Base-by-base conservation (phyloP, 2,888 invertebrate genomes). In the Himalopsyche kuldschensis region DNA sequence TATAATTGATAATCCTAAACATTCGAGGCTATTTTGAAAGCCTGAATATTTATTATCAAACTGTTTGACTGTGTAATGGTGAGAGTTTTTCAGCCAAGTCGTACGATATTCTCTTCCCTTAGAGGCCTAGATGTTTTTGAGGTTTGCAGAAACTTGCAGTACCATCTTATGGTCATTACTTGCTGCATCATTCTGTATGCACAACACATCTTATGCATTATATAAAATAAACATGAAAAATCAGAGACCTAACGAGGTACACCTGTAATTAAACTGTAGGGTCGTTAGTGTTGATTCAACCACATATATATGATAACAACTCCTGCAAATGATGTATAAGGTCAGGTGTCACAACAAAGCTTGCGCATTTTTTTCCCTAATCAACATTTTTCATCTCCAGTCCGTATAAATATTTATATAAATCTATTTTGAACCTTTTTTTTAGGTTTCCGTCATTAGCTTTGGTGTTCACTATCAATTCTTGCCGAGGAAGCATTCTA, bases 101-200 rank as follows among this genome's bases (percentile, higher is more conserved):
- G 17, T 35, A 35, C 35, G 69, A 69, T 24, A 27, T 69, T 31
- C 24, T 55, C 10, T 55, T 69, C 27, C 30, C 24, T 6, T 20
- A 35, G 17, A 41, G 30, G 15, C 24, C 17, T 20, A 35, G 17
- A 41, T 30, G 15, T 24, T 80, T 27, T 46, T 55, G 55, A 20
- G 63, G 17, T 46, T 32, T 8, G 20, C 32, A 48, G 76, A 48
- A 24, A 31, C 48, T 75, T 81, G 81, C 27, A 76, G 76, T 20
- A 30, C 76, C 32, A 32, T 79, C 76, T 76, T n/a, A 32, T 46
- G 81, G 76, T 81, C 81, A 76, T 48, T 47, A 48, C 81, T 35
- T 20, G 75, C 81, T 20, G 76, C 31, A 24, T 76, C 48, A 15
- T 32, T 48, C 81, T 81, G 81, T n/a, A 24, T 35, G 47, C 17